Evolutionary conservation across 2,888 invertebrate species (phyloP).

Genomic region (Leptopterna dolabrata): DNA sequence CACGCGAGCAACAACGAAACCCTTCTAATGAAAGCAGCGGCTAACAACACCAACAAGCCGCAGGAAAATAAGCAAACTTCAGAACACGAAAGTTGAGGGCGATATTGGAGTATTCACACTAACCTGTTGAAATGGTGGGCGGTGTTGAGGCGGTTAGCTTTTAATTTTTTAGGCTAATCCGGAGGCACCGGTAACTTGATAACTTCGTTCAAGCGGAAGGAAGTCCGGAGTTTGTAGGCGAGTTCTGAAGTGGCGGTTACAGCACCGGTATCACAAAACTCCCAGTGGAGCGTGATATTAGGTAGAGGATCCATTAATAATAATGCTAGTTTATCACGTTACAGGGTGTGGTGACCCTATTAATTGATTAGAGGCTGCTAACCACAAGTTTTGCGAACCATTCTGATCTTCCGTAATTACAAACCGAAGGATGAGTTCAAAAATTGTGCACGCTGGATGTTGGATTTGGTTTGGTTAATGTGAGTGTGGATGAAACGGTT

Average conservation of each 20-base stretch:
- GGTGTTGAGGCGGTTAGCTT: not conserved
- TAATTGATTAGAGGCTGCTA: not conserved
- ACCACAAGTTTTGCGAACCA: too few species aligned
- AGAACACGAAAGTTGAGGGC: not conserved
- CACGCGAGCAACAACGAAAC: not conserved
- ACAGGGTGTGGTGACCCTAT: not conserved
- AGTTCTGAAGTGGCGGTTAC: not conserved
- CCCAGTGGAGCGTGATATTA: not conserved
- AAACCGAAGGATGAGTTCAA: too few species aligned
- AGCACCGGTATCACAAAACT: not conserved
- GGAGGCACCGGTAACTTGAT: not conserved
- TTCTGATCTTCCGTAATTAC: too few species aligned
- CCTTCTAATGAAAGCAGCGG: not conserved
- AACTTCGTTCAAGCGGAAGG: constrained; percentile 12
- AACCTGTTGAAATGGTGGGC: not conserved
- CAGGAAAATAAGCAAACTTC: not conserved
- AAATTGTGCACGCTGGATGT: too few species aligned
- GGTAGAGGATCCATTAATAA: not conserved
- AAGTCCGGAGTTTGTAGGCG: not conserved
- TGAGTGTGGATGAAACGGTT: too few species aligned
- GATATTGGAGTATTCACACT: constrained; percentile 5
- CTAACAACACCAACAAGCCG: not conserved
- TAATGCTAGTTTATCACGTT: not conserved
- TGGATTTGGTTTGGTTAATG: too few species aligned
- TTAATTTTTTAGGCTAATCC: constrained; percentile 29